A percentile compares a stretch with the other conserved stretches of the same genome.
Conservation (phyloP, 2,797 vertebrate species). For the Parauchenoglanis punctatus region DNA sequence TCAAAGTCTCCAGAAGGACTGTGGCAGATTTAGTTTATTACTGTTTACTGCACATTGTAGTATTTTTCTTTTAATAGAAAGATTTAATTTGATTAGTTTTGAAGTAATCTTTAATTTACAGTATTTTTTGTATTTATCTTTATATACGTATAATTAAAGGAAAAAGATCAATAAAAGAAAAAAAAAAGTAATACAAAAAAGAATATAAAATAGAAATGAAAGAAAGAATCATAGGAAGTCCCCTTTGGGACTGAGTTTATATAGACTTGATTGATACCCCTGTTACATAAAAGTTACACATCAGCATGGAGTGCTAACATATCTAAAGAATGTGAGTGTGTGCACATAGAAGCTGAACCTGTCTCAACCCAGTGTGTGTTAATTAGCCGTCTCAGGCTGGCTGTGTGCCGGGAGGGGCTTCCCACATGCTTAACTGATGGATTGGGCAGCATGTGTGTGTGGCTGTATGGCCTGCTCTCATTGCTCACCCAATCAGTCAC, state of each 20-base stretch:
- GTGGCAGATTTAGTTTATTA: too few relatives aligned
- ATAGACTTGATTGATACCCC: constrained; percentile 26
- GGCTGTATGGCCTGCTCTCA: constrained; percentile 50
- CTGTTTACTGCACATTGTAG: too few relatives aligned
- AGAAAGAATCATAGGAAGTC: background rate
- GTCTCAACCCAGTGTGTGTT: constrained; percentile 51
- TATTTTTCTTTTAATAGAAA: too few relatives aligned
- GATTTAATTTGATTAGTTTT: too few relatives aligned
- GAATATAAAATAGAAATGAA: background rate
- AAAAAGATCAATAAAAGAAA: background rate
- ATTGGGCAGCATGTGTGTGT: constrained; percentile 55
- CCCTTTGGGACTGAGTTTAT: constrained; percentile 21
- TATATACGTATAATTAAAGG: background rate
- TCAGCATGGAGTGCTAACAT: constrained; percentile 10
- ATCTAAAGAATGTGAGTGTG: background rate
- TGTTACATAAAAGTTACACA: constrained; percentile 17
- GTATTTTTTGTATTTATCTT: too few relatives aligned
- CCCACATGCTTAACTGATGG: constrained; percentile 59
- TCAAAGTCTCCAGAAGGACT: too few relatives aligned
- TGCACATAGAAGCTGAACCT: background rate
- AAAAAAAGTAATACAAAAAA: background rate
- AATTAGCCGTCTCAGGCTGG: constrained; percentile 47
- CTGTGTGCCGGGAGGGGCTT: constrained; percentile 28
- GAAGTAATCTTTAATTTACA: too few relatives aligned
- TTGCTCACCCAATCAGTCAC: constrained; percentile 60